Evolutionary conservation across 2,797 vertebrate genomes (phyloP).

Genomic region (Leucoraja ocellata): DNA sequence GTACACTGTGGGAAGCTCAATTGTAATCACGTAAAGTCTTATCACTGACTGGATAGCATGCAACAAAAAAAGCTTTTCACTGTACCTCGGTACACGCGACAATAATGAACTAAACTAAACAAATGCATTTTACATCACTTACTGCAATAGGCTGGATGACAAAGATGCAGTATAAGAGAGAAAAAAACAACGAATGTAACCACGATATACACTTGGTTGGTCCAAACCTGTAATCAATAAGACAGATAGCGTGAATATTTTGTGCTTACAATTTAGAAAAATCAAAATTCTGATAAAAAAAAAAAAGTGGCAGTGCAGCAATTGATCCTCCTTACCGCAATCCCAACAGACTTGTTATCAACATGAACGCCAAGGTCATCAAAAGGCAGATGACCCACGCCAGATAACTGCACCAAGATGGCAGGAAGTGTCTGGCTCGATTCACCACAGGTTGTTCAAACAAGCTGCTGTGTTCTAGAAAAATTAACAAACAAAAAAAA

Average conservation of each 20-base stretch:
- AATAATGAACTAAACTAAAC: too few relatives aligned
- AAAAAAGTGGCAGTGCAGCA: neutral
- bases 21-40: too few relatives aligned
- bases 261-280: neutral
- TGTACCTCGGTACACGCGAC: too few relatives aligned
- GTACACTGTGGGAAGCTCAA: too few relatives aligned
- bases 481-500: neutral
- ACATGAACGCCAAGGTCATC: constrained; percentile 49
- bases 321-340: constrained; percentile 55
- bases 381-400: constrained; percentile 59
- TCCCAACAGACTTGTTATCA: constrained; percentile 57
- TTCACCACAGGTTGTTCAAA: neutral
- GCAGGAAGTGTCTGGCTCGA: constrained; percentile 26
- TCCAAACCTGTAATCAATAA: constrained; percentile 57
- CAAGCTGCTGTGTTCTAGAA: constrained; percentile 25
- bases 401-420: constrained; percentile 47
- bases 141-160: constrained; percentile 64
- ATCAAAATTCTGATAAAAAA: constrained; percentile 2
- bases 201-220: constrained; percentile 57
- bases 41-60: too few relatives aligned
- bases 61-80: too few relatives aligned
- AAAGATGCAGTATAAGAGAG: constrained; percentile 62
- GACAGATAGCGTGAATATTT: neutral
- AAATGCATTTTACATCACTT: constrained; percentile 37
- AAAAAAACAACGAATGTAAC: constrained; percentile 62